Evolutionary conservation across 2,797 vertebrate genomes (phyloP).

Genomic region (Pelochelys cantorii): DNA sequence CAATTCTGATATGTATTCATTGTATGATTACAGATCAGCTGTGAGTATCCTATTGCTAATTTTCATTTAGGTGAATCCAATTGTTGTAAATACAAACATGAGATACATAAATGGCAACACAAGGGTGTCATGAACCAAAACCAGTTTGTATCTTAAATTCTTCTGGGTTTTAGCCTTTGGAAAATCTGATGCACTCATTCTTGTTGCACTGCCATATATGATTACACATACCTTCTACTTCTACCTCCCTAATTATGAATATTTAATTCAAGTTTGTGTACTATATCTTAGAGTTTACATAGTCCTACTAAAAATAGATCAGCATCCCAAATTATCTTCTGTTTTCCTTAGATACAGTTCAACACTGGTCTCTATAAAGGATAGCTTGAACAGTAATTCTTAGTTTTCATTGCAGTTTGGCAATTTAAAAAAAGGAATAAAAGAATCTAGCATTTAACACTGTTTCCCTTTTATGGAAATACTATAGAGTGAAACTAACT

Average conservation of each 20-base stretch:
- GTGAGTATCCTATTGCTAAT: slow-evolving; percentile 49
- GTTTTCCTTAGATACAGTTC: slow-evolving; percentile 42
- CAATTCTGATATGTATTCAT: slow-evolving; percentile 43
- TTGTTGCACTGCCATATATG: slow-evolving; percentile 3
- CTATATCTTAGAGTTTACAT: slow-evolving; percentile 68
- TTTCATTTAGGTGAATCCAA: slow-evolving; percentile 51
- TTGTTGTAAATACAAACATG: slow-evolving; percentile 65
- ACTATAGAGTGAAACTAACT: slow-evolving; percentile 74
- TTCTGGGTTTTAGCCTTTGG: slow-evolving; percentile 42
- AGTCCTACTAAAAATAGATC: slow-evolving; percentile 67
- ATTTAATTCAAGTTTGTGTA: slow-evolving; percentile 72
- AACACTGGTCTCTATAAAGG: slow-evolving; percentile 28
- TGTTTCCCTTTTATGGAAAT: slow-evolving; percentile 26
- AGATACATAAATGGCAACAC: slow-evolving; percentile 62
- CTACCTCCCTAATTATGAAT: slow-evolving; percentile 54
- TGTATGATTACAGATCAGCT: slow-evolving; percentile 62
- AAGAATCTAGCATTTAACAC: slow-evolving; percentile 12
- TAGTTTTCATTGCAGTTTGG: slow-evolving; percentile 49
- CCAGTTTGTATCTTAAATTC: slow-evolving; percentile 30
- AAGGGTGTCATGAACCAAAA: slow-evolving; percentile 53
- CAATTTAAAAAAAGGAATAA: slow-evolving; percentile 1
- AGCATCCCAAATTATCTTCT: slow-evolving; percentile 55
- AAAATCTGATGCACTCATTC: slow-evolving; percentile 39
- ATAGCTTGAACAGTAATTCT: slow-evolving; percentile 56
- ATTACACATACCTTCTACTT: slow-evolving; percentile 49